Percentiles rank a stretch among this genome's conserved stretches.
Evolutionary conservation across 1,140 invertebrate genomes (phyloP).

Genomic region (Agrilus planipennis): DNA sequence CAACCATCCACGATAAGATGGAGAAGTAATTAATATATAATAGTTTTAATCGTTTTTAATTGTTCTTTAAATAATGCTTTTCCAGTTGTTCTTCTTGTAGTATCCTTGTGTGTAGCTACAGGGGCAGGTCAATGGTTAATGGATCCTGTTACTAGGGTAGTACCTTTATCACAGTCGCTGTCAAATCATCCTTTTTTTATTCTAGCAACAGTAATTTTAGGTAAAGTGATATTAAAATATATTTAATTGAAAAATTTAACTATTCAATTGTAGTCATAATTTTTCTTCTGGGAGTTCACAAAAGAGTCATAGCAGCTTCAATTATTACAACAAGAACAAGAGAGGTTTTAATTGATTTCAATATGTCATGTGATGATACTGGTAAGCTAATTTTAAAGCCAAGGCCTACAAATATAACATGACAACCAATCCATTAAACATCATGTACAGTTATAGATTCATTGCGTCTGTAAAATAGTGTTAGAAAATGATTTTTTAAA

Average conservation of each 20-base stretch:
- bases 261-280: slow-evolving; percentile 57
- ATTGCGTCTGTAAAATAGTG: too few species aligned
- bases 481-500: too few species aligned
- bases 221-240: slow-evolving; percentile 34
- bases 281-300: slow-evolving; percentile 86
- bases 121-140: slow-evolving; percentile 91
- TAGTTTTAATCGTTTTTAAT: slow-evolving; percentile 3
- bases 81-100: slow-evolving; percentile 68
- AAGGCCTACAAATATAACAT: slow-evolving; percentile 43
- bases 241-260: background rate
- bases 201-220: slow-evolving; percentile 71
- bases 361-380: slow-evolving; percentile 96
- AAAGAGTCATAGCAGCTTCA: slow-evolving; percentile 88
- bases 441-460: too few species aligned
- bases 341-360: slow-evolving; percentile 84
- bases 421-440: too few species aligned
- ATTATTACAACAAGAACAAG: slow-evolving; percentile 87
- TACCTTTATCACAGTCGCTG: slow-evolving; percentile 82
- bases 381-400: slow-evolving; percentile 84
- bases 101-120: slow-evolving; percentile 78
- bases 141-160: slow-evolving; percentile 77
- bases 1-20: slow-evolving; percentile 85
- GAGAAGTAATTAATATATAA: slow-evolving; percentile 71
- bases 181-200: slow-evolving; percentile 95
- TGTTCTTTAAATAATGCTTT: slow-evolving; percentile 4